Base-by-base conservation (phyloP, 2,888 invertebrate species). In the Podotricha telesiphe region DNA sequence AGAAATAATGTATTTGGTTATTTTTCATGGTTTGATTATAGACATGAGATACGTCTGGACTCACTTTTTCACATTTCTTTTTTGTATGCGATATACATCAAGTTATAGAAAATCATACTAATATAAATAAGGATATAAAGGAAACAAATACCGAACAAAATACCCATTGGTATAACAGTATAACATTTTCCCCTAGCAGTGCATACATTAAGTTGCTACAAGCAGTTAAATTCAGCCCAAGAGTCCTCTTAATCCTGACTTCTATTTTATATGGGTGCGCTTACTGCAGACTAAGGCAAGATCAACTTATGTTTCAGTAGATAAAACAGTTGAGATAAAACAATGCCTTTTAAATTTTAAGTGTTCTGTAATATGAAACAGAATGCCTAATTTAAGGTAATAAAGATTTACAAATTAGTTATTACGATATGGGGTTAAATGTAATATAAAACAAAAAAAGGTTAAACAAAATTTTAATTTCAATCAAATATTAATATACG, bases 221-320 rank as follows among this genome's bases (percentile, higher is more conserved):
- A 45, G 59, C 59, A 59, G 59, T 59, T 59, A 59, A 45, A 59
- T 59, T 59, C 59, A 59, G 22, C 59, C 59, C 45, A 22, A 22
- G 59, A 59, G 59, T 59, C 59, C 59, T 59, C 59, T 59, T 59
- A 59, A 59, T 59, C 59, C 59, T 59, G 22, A 22, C 59, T 45
- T 59, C 59, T 28, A 59, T 59, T 59, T 59, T 59, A 59, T 59
- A 59, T 59, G 59, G 59, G 59, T 42, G 40, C 45, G 58, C 58
- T 59, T 45, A 59, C 59, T 45, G 59, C 45, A 59, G n/a, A 59
- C 28, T 59, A 59, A 22, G 42, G 59, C 22, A 28, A 59, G 45
- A 59, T 59, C 42, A 59, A 59, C 22, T 59, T 59, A 59, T 59
- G 45, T 59, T 45, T 22, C 11, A 59, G 45, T 59, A 59, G 45